Base-by-base conservation (phyloP, 1,140 invertebrate genomes). In the Listronotus bonariensis region DNA sequence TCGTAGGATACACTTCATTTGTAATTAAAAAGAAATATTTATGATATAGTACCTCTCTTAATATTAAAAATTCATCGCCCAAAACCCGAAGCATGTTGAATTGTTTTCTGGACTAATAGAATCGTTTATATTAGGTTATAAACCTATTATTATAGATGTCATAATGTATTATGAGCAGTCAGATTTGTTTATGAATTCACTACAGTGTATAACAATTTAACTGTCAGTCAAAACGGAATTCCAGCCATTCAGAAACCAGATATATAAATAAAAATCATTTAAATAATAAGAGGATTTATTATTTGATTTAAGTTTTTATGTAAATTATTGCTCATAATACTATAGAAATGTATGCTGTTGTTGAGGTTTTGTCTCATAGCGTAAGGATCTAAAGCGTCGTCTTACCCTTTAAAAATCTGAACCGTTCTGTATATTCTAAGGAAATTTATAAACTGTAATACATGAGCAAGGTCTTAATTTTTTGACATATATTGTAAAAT, bases 81-180 rank as follows among this genome's bases (percentile, higher is more conserved):
- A 56, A 56, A 56, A 17, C 54, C 41, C 54, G 26, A 31, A 56
- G 41, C 40, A 56, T 15, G 31, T 34, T 43, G 54, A 17, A 56
- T 56, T 56, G 54, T 56, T 56, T 43, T 43, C 14, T 10, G 20
- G 41, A 42, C 42, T 56, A 56, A 56, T 56, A 56, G 54, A 56
- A 56, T 43, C 54, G 54, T 56, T 56, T 56, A 56, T 56, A 56
- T 56, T 56, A 45, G 54, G 40, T 56, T 56, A 56, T 43, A 56
- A 56, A 56, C 54, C 54, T 56, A 56, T 56, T 56, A 56, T 56
- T 56, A 56, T 56, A 40, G 54, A 43, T 56, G 54, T 56, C 54
- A 56, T 26, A 18, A 38, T 40, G 20, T 38, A 56, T 56, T 56
- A 56, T 40, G 12, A 15, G 26, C 17, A 26, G 15, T 32, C 52